Evolutionary conservation across 2,113 vertebrate genomes (phyloP), one percentile per base, ranked within the genome.

Genomic region (Hippocampus guttulatus): DNA sequence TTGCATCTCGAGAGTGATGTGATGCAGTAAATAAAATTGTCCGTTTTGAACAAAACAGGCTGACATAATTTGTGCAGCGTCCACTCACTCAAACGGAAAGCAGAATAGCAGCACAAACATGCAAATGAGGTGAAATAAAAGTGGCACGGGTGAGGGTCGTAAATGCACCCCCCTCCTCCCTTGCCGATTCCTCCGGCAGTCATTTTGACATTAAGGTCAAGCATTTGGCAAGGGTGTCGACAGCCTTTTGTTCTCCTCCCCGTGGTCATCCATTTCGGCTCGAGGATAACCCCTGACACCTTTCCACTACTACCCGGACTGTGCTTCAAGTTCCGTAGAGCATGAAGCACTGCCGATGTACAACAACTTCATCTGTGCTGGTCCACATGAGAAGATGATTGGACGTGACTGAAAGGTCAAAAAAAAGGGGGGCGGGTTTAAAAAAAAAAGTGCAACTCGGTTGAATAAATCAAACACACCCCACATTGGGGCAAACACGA

Each of bases 41-140:
- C 30, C 30, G 30, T 38, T 38, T 38, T 38, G 0, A 38, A 43
- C 8, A 11, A 12, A 45, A 45, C 10, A 45, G 43, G 43, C 43
- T 2, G 2, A 3, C 10, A 27, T 27, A 5, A 27, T 27, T 33
- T 14, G 14, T 16, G 18, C 23, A 1, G 5, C 49, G 58, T 15
- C 58, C 58, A 3, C 3, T 18, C 15, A n/a, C 8, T 25, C 58
- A 16, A 16, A 61, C 5, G 18, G 25, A 33, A 68, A 57, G 49
- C 62, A n/a, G 0, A 3, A 54, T 10, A 54, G 52, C n/a, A 23
- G 52, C 52, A 75, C 20, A 64, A 65, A 54, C 69, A 83, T 79
- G 68, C 58, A 80, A 84, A 84, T 73, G 70, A 67, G 68, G 65
- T 12, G 69, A 45, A 74, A 72, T 68, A 57, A 75, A 78, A 76